Evolutionary conservation across 2,113 vertebrate species (phyloP).

Genomic region (Bufo bufo): DNA sequence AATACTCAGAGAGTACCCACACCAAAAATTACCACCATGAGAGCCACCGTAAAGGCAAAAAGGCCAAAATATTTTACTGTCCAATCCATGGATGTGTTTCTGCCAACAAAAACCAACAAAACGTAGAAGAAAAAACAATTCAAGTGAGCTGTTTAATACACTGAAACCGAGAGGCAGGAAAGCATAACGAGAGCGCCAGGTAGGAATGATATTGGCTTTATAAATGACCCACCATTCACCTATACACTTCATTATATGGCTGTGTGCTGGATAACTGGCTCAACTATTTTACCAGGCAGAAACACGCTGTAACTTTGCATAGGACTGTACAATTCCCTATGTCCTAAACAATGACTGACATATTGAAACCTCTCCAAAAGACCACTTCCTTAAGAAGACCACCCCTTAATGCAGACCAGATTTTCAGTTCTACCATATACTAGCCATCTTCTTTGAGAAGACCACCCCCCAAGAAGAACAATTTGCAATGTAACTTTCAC

Average conservation of each 20-base stretch:
- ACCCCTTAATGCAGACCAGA: too few species aligned
- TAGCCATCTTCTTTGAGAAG: too few species aligned
- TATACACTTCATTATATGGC: background rate
- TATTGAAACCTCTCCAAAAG: too few species aligned
- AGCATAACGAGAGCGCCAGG: background rate
- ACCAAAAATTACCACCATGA: background rate
- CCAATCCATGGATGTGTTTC: background rate
- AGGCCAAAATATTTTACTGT: background rate
- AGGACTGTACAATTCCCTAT: background rate
- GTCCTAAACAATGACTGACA: too few species aligned
- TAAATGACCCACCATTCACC: background rate
- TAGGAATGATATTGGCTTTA: background rate
- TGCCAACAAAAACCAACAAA: background rate
- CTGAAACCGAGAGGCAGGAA: too few species aligned
- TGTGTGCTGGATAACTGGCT: background rate
- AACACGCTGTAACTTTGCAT: background rate
- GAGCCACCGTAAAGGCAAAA: background rate
- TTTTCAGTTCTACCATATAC: too few species aligned
- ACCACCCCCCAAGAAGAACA: too few species aligned
- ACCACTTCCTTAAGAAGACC: too few species aligned
- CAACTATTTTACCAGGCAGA: background rate
- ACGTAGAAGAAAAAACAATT: background rate
- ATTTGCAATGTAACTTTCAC: too few species aligned
- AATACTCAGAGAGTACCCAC: background rate
- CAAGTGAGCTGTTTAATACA: background rate